Base-by-base conservation (phyloP, 2,888 invertebrate genomes). In the Ditula angustiorana region DNA sequence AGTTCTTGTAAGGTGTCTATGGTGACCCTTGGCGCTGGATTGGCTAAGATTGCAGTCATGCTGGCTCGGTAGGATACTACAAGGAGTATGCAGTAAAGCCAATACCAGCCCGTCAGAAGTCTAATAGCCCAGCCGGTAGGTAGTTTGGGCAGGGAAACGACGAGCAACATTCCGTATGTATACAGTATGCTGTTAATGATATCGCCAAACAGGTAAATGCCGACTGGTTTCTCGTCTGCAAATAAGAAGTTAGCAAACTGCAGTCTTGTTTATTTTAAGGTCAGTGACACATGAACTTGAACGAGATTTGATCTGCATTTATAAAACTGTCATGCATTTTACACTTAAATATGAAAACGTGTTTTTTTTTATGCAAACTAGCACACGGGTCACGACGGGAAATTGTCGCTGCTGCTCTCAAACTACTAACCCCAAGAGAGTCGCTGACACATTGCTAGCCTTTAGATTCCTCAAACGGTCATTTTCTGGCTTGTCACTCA, bases 81-180 rank as follows among this genome's bases (percentile, higher is more conserved):
- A 4, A 97, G 93, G 2, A 97, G 90, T 67, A 97, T 95, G 76
- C 96, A 96, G 80, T 97, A 98, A 1, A 97, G 83, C 97, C 97
- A 97, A 86, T 97, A 97, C 95, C 97, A 97, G 0, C 97, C 97
- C 1, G 97, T 97, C 11, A 97, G 90, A 26, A 97, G 90, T 33
- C 97, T 92, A 44, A 97, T 90, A 0, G 97, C 95, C 97, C 97
- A 97, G 13, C 96, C 96, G 13, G 94, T 93, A 0, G 97, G 97
- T 71, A 97, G 89, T 76, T 94, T 95, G 0, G 97, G 97, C 61
- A 97, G 78, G 0, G 97, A 96, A 24, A 97, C 96, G 69, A 96
- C 94, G 5, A 97, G 88, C 52, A 97, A 82, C 97, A 97, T 97
- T 73, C 97, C 96, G 76, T 95, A 97, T 0, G 97, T 96, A 73